Evolutionary conservation across 2,797 vertebrate species (phyloP).

Genomic region (Halcyon chelicuti): DNA sequence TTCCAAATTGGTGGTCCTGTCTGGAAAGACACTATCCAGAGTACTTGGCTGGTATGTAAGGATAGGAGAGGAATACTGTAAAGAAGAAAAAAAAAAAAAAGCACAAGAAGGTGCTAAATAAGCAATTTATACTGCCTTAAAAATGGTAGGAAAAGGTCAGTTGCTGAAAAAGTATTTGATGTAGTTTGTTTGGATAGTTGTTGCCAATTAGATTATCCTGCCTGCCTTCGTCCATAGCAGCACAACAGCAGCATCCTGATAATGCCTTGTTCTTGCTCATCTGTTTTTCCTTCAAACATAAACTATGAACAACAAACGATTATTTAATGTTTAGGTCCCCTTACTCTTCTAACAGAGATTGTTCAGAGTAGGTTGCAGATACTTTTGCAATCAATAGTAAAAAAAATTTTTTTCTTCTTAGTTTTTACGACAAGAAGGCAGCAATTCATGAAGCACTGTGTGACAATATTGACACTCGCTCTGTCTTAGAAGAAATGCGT

Average conservation of each 20-base stretch:
- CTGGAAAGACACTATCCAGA: neutral
- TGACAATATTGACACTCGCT: slow-evolving; percentile 93
- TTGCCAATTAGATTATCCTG: neutral
- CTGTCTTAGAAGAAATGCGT: slow-evolving; percentile 92
- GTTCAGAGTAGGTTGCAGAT: neutral
- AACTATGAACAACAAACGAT: neutral
- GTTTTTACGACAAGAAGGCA: slow-evolving; percentile 88
- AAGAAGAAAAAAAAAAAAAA: neutral
- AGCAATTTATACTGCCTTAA: neutral
- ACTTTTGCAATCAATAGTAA: neutral
- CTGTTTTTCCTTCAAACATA: slow-evolving; percentile 14
- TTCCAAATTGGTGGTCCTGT: neutral
- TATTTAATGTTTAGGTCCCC: neutral
- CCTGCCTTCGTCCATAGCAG: neutral
- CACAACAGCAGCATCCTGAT: neutral
- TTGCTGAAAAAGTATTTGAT: neutral
- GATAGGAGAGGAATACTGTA: neutral
- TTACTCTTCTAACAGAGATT: neutral
- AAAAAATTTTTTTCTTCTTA: slow-evolving; percentile 47
- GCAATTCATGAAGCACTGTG: slow-evolving; percentile 91
- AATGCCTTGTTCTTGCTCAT: neutral
- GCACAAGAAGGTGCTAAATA: neutral
- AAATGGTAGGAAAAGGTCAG: neutral
- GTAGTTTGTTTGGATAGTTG: neutral
- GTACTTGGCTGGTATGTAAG: neutral